These are phyloP conservation scores for Tauraco erythrolophus DNA, from an alignment of 2,113 vertebrate species.

Conservation along the genomic window DNA sequence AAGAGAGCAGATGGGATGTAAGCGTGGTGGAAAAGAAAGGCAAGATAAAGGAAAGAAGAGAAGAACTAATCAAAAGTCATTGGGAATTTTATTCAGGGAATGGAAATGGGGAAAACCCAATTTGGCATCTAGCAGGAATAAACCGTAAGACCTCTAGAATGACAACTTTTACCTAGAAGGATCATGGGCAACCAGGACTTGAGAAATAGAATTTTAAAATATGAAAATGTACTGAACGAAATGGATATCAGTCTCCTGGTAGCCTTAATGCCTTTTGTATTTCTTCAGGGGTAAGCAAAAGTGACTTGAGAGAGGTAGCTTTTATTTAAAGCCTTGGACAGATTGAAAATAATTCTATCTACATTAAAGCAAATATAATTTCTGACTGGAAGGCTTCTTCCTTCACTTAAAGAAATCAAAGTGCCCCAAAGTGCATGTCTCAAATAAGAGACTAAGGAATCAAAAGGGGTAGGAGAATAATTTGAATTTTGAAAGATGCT, in stretches of 20 bases:
- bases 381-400: neutral
- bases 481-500: neutral
- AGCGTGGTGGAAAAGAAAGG: neutral
- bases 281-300: neutral
- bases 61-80: neutral
- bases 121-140: neutral
- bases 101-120: neutral
- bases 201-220: neutral
- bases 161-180: neutral
- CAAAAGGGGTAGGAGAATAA: neutral
- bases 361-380: neutral
- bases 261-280: neutral
- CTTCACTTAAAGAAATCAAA: neutral
- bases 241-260: neutral
- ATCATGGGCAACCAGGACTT: neutral
- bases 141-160: neutral
- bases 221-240: neutral
- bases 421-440: neutral
- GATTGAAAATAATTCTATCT: neutral
- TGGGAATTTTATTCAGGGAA: neutral
- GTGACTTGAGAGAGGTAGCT: neutral
- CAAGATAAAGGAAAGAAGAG: neutral
- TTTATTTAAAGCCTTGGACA: neutral
- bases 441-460: neutral
- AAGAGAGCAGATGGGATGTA: slow-evolving; percentile 6